Evolutionary conservation across 1,140 invertebrate genomes (phyloP).

Genomic region (Aleiodes sp.): DNA sequence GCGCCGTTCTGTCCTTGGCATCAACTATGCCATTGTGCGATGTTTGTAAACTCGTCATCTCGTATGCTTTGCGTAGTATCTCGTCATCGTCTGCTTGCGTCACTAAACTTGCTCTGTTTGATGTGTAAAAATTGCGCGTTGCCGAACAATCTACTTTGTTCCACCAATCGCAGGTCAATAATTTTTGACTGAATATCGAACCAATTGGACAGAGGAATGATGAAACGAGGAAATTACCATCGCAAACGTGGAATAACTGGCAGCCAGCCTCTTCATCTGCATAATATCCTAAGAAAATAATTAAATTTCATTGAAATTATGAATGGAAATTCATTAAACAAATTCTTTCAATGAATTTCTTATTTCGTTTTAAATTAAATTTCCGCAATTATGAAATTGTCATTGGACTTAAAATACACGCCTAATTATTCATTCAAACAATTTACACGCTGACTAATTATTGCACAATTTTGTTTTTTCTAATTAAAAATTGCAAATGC

Average conservation of each 20-base stretch:
- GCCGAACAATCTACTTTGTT: constrained; percentile 66
- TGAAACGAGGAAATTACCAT: constrained; percentile 59
- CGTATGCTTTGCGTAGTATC: constrained; percentile 59
- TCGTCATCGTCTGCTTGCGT: constrained; percentile 56
- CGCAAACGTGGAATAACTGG: constrained; percentile 69
- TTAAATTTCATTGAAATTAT: constrained; percentile 21
- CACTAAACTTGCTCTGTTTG: constrained; percentile 45
- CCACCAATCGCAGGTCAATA: constrained; percentile 70
- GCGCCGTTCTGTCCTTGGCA: neutral
- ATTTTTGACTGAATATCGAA: constrained; percentile 68
- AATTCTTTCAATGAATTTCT: too few relatives aligned
- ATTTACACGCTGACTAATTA: constrained; percentile 8
- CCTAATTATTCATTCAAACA: neutral
- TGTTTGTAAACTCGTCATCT: constrained; percentile 53
- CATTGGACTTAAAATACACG: neutral
- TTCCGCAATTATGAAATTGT: constrained; percentile 3
- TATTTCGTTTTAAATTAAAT: too few relatives aligned
- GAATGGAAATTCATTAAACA: neutral
- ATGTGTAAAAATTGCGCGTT: constrained; percentile 49
- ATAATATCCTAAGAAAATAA: constrained; percentile 58
- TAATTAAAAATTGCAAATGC: constrained; percentile 1
- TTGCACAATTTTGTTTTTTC: constrained; percentile 13
- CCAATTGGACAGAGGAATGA: constrained; percentile 71
- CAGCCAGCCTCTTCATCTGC: constrained; percentile 64
- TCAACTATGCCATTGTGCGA: constrained; percentile 27